Evolutionary conservation across 2,113 vertebrate genomes (phyloP), one percentile per base, ranked within the genome.

Genomic region (Benitochromis conjunctus): DNA sequence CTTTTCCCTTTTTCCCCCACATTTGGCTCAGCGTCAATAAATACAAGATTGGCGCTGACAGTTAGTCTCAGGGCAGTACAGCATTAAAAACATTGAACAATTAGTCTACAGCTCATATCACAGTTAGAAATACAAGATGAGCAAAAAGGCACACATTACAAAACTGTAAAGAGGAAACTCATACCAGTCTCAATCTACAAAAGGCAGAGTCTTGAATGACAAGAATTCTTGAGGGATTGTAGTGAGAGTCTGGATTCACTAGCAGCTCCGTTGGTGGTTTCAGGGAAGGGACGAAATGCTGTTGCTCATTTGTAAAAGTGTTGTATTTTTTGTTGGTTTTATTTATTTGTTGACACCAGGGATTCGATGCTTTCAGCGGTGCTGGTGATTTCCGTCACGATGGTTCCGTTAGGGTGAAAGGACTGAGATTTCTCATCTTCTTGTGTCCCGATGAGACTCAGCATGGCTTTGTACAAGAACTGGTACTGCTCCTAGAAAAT

Each of bases 401-500:
- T 96, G 58, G 96, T 95, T 3, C 97, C 97, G 2, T 98, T 98
- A 92, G 96, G 97, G 89, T 99, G 97, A 55, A 97, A 94, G 14
- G 96, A 97, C 82, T 96, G 96, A 5, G 96, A 96, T 79, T 96
- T 96, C 94, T 98, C 94, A 54, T 98, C 98, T 93, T 99, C 98
- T 83, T 97, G 97, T 11, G 96, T 97, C 89, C 97, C 96, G 48
- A 99, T 96, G 24, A 99, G 97, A 94, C 98, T 99, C 93, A 99
- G 97, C 88, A 99, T 96, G 79, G 98, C 97, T 96, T 97, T 97
- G 96, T 99, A 99, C 71, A 99, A 96, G 94, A 99, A 99, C 93
- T 98, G 98, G 90, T 97, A 98, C 91, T 99, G 97, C 11, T 99
- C 99, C 99, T 99, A 89, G 26, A 86, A 84, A 41, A 31, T 36